Conservation (phyloP, 2,888 invertebrate species). For the Scaptomyza cyrtandrae region DNA sequence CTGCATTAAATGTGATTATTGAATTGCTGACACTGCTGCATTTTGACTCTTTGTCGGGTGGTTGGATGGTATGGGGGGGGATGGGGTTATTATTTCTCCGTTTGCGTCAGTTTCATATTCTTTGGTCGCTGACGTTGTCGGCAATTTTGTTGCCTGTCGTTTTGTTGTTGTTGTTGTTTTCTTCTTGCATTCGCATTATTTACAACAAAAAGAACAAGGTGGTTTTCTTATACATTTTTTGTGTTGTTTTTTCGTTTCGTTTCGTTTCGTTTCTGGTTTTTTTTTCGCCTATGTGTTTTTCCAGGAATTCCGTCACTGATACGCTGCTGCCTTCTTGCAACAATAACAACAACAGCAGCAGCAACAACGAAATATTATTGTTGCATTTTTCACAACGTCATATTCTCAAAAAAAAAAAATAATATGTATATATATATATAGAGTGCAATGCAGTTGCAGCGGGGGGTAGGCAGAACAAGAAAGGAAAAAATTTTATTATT, state of each 20-base stretch:
- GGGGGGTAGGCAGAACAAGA: not conserved
- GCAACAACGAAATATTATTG: slow-evolving; percentile 51
- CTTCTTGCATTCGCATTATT: slow-evolving; percentile 41
- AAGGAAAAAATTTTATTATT: slow-evolving; percentile 39
- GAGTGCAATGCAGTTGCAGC: slow-evolving; percentile 60
- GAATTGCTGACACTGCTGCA: slow-evolving; percentile 48
- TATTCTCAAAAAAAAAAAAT: slow-evolving; percentile 63
- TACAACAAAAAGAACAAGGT: slow-evolving; percentile 1
- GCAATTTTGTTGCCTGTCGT: slow-evolving; percentile 34
- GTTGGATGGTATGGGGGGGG: no score
- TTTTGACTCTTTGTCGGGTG: slow-evolving; percentile 2
- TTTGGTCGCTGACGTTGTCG: slow-evolving; percentile 57
- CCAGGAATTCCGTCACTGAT: slow-evolving; percentile 82
- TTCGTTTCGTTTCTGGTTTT: slow-evolving; percentile 9
- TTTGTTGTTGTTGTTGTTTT: slow-evolving; percentile 16
- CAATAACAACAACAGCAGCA: slow-evolving; percentile 13
- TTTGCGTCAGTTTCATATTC: slow-evolving; percentile 57
- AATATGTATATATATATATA: no score
- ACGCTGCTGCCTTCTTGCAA: slow-evolving; percentile 46
- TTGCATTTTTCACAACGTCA: slow-evolving; percentile 77
- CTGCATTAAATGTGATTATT: not conserved
- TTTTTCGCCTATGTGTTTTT: slow-evolving; percentile 78
- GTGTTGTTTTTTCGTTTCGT: slow-evolving; percentile 52
- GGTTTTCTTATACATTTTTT: slow-evolving; percentile 6
- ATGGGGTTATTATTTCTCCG: not conserved